A percentile compares a stretch with the other conserved stretches of the same genome.
Conservation (phyloP, 2,113 vertebrate genomes). For the Rafetus swinhoei region DNA sequence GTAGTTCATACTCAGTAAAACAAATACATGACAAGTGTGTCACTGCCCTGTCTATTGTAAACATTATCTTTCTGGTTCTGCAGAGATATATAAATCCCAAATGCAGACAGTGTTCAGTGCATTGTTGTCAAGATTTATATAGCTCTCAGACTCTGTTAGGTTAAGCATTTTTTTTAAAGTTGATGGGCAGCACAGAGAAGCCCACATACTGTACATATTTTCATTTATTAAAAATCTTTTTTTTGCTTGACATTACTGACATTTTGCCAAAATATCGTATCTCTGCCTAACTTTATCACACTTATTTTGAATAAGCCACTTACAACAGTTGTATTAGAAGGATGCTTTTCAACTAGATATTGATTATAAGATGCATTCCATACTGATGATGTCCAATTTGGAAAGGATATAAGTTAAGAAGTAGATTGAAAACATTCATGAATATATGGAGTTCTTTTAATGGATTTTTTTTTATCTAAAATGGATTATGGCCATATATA, state of each 20-base stretch:
- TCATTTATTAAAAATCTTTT: not conserved
- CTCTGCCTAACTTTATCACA: not conserved
- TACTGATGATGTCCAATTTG: not conserved
- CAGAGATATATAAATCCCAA: not conserved
- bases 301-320: not conserved
- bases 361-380: not conserved
- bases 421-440: not conserved
- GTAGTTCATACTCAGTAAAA: not conserved
- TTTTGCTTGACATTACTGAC: not conserved
- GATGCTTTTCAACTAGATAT: not conserved
- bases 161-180: not conserved
- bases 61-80: slow-evolving; percentile 5
- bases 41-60: not conserved
- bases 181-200: not conserved
- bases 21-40: not conserved
- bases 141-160: not conserved
- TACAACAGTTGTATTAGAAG: not conserved
- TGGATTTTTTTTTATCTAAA: not conserved
- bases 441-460: not conserved
- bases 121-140: not conserved
- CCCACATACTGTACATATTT: not conserved
- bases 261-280: not conserved
- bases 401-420: not conserved
- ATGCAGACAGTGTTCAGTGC: not conserved
- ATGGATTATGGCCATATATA: not conserved